These are phyloP conservation scores for Cyprinus carpio DNA, from an alignment of 2,113 vertebrate species.

Conservation along the genomic window DNA sequence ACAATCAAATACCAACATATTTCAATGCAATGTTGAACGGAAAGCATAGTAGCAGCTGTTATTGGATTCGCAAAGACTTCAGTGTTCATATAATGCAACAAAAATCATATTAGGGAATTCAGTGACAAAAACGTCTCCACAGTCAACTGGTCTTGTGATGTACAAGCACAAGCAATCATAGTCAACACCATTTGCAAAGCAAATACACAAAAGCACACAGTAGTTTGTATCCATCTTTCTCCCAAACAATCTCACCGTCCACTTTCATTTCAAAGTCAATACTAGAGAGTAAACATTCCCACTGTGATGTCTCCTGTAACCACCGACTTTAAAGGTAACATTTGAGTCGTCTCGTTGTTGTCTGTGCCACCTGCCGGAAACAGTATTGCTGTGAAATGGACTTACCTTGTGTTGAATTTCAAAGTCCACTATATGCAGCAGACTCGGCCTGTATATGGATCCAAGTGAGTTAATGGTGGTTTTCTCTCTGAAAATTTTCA, in stretches of 20 bases:
- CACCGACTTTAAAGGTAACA: not conserved
- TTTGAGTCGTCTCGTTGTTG: not conserved
- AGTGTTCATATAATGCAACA: not conserved
- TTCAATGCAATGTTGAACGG: not conserved
- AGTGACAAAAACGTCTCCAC: conserved; percentile 11
- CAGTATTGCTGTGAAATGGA: not conserved
- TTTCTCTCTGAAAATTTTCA: conserved; percentile 63
- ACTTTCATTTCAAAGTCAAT: conserved; percentile 16
- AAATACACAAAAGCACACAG: conserved; percentile 35
- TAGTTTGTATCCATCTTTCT: not conserved
- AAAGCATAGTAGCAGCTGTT: not conserved
- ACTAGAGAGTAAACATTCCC: not conserved
- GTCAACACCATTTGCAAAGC: conserved; percentile 20
- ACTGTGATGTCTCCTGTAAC: not conserved
- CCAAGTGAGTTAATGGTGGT: conserved; percentile 48
- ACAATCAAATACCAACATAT: not conserved
- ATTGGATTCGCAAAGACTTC: not conserved
- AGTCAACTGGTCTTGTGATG: conserved; percentile 8
- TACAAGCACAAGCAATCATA: conserved; percentile 4
- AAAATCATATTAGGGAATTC: not conserved
- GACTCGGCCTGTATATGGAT: conserved; percentile 44
- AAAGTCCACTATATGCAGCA: conserved; percentile 43
- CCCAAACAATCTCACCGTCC: not conserved
- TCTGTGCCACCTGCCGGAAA: conserved; percentile 4
- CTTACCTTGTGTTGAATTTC: conserved; percentile 64